Conservation (phyloP, 2,888 invertebrate species). For the Tenodera sinensis region DNA sequence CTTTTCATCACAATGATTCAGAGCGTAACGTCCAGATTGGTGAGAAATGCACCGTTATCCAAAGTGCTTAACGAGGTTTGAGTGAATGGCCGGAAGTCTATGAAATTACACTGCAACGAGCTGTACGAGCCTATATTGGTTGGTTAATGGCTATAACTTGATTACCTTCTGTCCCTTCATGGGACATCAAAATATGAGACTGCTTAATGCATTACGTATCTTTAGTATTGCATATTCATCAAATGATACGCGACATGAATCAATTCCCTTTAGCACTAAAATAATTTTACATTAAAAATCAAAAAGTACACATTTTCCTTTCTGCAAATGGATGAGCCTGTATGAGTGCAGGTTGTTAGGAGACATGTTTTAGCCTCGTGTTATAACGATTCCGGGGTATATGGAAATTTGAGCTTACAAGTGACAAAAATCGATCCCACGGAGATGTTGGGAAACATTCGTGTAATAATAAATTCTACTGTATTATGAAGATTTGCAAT, state of each 20-base stretch:
- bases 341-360: too few relatives aligned
- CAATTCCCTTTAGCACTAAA: not conserved
- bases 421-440: too few relatives aligned
- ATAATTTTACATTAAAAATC: too few relatives aligned
- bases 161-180: not conserved
- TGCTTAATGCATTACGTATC: not conserved
- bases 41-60: not conserved
- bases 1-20: not conserved
- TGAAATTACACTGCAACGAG: not conserved
- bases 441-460: too few relatives aligned
- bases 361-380: too few relatives aligned
- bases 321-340: too few relatives aligned
- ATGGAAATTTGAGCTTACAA: too few relatives aligned
- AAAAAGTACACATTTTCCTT: too few relatives aligned
- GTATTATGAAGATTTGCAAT: too few relatives aligned
- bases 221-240: not conserved
- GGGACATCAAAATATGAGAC: not conserved
- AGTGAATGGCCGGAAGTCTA: not conserved
- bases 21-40: not conserved
- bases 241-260: not conserved
- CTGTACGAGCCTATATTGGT: not conserved
- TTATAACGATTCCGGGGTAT: too few relatives aligned
- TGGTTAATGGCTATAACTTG: not conserved
- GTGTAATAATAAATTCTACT: too few relatives aligned
- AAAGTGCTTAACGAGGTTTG: not conserved